These are phyloP conservation scores for Piliocolobus tephrosceles DNA, from an alignment of 2,113 vertebrate species.

Conservation along the genomic window DNA sequence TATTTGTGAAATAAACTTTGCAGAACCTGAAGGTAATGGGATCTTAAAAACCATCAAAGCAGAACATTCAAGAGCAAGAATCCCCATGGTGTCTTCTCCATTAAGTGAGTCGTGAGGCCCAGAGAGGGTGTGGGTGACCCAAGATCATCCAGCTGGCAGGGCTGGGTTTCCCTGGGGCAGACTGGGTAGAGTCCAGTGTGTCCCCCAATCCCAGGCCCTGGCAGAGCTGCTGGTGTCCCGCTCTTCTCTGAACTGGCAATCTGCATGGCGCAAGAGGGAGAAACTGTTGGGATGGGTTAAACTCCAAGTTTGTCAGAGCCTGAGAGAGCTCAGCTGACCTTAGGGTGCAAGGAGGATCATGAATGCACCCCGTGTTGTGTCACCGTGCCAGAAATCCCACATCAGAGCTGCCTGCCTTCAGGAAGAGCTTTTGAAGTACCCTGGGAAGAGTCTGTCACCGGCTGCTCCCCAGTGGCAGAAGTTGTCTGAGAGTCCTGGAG, in stretches of 20 bases:
- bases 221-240: not conserved
- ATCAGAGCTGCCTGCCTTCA: not conserved
- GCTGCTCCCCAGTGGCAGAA: not conserved
- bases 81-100: accelerated
- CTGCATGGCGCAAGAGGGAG: accelerated
- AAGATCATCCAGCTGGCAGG: not conserved
- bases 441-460: not conserved
- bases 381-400: not conserved
- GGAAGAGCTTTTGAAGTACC: not conserved
- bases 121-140: not conserved
- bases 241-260: not conserved
- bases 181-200: not conserved
- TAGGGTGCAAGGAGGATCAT: not conserved
- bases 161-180: no score
- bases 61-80: not conserved
- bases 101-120: not conserved
- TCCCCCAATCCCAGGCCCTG: no score
- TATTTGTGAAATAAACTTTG: not conserved
- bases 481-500: not conserved
- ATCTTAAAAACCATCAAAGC: not conserved
- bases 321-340: not conserved
- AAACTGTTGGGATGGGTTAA: not conserved
- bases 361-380: no score
- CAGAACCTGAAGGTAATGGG: not conserved
- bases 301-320: not conserved